Conservation (phyloP, 2,888 invertebrate genomes). For the Cetonia aurata region DNA sequence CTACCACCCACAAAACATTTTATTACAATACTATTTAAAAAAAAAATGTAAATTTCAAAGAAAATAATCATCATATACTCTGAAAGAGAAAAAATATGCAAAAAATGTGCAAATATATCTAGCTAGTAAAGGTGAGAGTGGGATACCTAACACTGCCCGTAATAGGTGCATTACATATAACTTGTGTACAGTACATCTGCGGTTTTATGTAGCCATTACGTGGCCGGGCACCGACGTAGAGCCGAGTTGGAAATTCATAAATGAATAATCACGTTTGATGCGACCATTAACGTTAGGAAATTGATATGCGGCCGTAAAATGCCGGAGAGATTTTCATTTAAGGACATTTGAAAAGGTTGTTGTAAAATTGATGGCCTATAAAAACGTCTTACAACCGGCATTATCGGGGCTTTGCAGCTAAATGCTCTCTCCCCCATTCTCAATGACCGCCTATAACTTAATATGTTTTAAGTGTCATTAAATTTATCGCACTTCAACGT, state of each 20-base stretch:
- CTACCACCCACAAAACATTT: no score
- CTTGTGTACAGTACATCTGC: no score
- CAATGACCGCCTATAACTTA: conserved; percentile 23
- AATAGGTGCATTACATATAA: no score
- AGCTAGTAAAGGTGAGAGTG: no score
- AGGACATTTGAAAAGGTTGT: conserved; percentile 38
- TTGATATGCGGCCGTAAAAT: conserved; percentile 36
- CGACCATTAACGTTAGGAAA: conserved; percentile 27
- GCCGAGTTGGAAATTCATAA: conserved; percentile 20
- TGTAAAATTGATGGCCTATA: conserved; percentile 37
- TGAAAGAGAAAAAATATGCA: no score
- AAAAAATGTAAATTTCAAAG: no score
- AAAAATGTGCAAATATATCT: no score
- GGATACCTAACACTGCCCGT: no score
- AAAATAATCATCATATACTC: no score
- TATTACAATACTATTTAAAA: no score
- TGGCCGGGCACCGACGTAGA: background rate
- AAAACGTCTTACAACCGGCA: conserved; percentile 34
- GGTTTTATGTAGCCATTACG: conserved; percentile 14
- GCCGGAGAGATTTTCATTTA: conserved; percentile 27
- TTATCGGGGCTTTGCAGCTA: conserved; percentile 36
- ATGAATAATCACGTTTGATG: conserved; percentile 42
- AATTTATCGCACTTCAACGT: background rate
- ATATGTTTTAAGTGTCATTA: conserved; percentile 28
- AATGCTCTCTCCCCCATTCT: conserved; percentile 2